These are phyloP conservation scores for Eulemur coronatus DNA, from an alignment of 2,797 vertebrate species.

Conservation along the genomic window DNA sequence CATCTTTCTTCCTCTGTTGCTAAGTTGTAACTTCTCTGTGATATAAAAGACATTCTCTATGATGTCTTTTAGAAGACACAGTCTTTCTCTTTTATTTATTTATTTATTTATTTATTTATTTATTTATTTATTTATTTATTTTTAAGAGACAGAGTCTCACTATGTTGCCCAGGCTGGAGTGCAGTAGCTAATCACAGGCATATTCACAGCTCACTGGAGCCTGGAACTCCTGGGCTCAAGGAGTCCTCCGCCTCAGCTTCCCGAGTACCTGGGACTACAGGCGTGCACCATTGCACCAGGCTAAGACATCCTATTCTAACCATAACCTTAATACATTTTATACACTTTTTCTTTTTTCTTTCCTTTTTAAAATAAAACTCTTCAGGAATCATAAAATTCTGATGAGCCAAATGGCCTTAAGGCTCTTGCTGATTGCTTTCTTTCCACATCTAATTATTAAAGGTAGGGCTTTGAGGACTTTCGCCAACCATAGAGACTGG, in stretches of 20 bases:
- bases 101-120: too few relatives aligned
- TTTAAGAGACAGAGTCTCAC: too few relatives aligned
- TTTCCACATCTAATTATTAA: neutral
- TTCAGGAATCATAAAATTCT: neutral
- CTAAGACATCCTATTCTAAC: neutral
- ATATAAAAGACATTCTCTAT: neutral
- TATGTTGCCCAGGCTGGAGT: too few relatives aligned
- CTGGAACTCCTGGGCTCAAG: neutral
- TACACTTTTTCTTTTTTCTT: neutral
- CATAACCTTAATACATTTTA: neutral
- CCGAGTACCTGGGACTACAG: neutral
- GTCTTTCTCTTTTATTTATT: too few relatives aligned
- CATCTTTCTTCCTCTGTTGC: neutral
- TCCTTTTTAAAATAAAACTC: neutral
- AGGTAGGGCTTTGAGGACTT: neutral
- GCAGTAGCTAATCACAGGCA: too few relatives aligned
- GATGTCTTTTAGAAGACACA: neutral
- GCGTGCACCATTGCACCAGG: neutral
- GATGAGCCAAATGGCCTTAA: neutral
- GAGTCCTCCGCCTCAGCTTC: neutral
- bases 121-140: too few relatives aligned
- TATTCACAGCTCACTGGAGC: too few relatives aligned
- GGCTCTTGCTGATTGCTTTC: neutral
- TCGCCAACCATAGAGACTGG: neutral
- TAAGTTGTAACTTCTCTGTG: neutral